These are phyloP conservation scores for Microplitis manilae DNA, from an alignment of 2,888 invertebrate species.

Conservation along the genomic window DNA sequence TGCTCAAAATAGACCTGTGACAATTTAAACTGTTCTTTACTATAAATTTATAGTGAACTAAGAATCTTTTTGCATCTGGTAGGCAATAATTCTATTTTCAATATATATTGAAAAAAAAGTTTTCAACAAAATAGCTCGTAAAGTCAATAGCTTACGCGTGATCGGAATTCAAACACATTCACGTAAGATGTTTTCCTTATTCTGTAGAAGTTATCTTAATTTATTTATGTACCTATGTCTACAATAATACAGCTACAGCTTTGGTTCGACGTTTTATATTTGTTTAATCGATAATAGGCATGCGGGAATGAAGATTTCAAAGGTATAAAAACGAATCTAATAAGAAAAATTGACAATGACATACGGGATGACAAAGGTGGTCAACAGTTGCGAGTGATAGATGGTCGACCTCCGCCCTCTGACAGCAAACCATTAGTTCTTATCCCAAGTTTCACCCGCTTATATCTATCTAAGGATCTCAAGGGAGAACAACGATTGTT, in stretches of 20 bases:
- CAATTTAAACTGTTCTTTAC: too few species aligned
- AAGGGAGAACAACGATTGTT: conserved; percentile 48
- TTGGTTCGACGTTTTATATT: neutral
- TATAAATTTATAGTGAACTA: too few species aligned
- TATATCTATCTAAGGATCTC: conserved; percentile 41
- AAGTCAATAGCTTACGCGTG: neutral
- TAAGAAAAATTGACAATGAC: conserved; percentile 44
- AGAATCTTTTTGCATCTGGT: too few species aligned
- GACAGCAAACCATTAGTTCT: conserved; percentile 59
- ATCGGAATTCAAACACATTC: neutral
- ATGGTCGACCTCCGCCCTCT: conserved; percentile 58
- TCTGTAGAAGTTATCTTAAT: too few species aligned
- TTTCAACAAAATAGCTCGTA: neutral
- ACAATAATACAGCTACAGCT: too few species aligned
- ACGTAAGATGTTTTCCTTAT: too few species aligned
- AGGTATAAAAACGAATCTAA: conserved; percentile 26
- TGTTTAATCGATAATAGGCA: neutral
- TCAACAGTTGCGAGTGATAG: conserved; percentile 53
- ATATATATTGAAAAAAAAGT: too few species aligned
- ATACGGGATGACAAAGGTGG: conserved; percentile 57
- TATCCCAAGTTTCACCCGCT: conserved; percentile 54
- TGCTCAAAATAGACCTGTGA: too few species aligned
- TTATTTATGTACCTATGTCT: too few species aligned
- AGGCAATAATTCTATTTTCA: too few species aligned
- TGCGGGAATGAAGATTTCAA: conserved; percentile 6